Base-by-base conservation (phyloP, 2,797 vertebrate genomes). In the Hafferia zeledoni region DNA sequence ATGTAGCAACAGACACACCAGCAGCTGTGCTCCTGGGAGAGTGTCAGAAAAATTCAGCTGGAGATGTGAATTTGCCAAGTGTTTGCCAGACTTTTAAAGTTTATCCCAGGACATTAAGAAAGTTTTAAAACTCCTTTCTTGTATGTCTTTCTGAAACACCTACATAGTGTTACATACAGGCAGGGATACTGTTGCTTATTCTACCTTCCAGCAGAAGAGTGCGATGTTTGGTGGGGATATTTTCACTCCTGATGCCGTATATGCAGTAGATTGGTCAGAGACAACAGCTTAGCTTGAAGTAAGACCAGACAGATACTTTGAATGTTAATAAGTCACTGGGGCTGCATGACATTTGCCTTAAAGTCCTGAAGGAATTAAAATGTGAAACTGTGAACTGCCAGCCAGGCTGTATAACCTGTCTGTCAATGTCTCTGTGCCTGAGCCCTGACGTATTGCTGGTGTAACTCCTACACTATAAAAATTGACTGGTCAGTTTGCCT, bases 351-450 rank as follows among this genome's bases (percentile, higher is more conserved):
- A 59, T 83, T 83, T 89, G 39, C 47, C 65, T 63, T 49, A 76
- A 92, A 83, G 68, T 90, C 50, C 59, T 80, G 46, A 80, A 92
- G 69, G 83, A 89, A 90, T 94, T 92, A 7, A 37, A 61, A 77
- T 15, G 16, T 55, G 47, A 53, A 80, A 65, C 55, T 68, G 47
- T 0, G 0, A 69, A 56, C 52, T 83, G 53, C 74, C 2, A 3
- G 56, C 47, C 3, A 22, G n/a, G 43, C 37, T 88, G 55, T 44
- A 30, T 33, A 65, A 69, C 39, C 23, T 24, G 37, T 64, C 71
- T 60, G 49, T 89, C 70, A 59, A 70, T 37, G 4, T 43, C 13
- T 76, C 89, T 64, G 33, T 79, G 50, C 63, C 71, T 63, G 63
- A 85, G 28, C 63, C 47, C 41, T 22, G 33, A 9, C 28, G 44